These are phyloP conservation scores for Galerucella pusilla DNA, from an alignment of 2,888 invertebrate genomes.

Conservation along the genomic window DNA sequence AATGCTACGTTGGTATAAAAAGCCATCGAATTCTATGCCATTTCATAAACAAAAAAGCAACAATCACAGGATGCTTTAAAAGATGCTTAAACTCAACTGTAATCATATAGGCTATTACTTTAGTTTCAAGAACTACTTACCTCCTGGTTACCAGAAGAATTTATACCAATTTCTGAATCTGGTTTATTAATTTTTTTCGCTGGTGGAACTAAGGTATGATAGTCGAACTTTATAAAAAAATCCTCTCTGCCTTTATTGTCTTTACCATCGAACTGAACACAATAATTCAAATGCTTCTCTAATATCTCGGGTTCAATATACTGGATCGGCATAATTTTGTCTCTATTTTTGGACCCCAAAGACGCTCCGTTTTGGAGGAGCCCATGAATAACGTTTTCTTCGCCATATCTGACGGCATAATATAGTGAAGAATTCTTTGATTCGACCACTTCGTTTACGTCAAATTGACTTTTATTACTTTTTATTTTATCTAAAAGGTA, in stretches of 20 bases:
- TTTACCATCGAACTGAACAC: slow-evolving; percentile 75
- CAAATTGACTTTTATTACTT: slow-evolving; percentile 54
- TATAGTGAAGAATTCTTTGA: slow-evolving; percentile 68
- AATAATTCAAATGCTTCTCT: slow-evolving; percentile 79
- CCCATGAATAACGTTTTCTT: slow-evolving; percentile 71
- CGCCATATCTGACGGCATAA: slow-evolving; percentile 79
- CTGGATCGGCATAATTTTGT: slow-evolving; percentile 76
- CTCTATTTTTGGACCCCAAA: slow-evolving; percentile 75
- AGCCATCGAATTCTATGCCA: slow-evolving; percentile 80
- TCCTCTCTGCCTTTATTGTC: slow-evolving; percentile 71
- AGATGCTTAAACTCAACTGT: slow-evolving; percentile 75
- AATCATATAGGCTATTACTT: slow-evolving; percentile 79
- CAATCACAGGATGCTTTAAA: slow-evolving; percentile 81
- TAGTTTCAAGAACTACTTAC: slow-evolving; percentile 78
- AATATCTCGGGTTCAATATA: slow-evolving; percentile 78
- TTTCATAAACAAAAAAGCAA: slow-evolving; percentile 83
- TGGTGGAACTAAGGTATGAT: slow-evolving; percentile 66
- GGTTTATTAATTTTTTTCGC: slow-evolving; percentile 28
- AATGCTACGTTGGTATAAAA: slow-evolving; percentile 78
- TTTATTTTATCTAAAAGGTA: slow-evolving; percentile 67
- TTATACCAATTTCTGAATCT: slow-evolving; percentile 70
- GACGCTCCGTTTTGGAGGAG: slow-evolving; percentile 79
- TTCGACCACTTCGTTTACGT: slow-evolving; percentile 62
- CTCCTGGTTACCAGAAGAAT: slow-evolving; percentile 51
- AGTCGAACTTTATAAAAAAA: slow-evolving; percentile 74